Base-by-base conservation (phyloP, 2,113 vertebrate species). In the Eubucco bourcierii region DNA sequence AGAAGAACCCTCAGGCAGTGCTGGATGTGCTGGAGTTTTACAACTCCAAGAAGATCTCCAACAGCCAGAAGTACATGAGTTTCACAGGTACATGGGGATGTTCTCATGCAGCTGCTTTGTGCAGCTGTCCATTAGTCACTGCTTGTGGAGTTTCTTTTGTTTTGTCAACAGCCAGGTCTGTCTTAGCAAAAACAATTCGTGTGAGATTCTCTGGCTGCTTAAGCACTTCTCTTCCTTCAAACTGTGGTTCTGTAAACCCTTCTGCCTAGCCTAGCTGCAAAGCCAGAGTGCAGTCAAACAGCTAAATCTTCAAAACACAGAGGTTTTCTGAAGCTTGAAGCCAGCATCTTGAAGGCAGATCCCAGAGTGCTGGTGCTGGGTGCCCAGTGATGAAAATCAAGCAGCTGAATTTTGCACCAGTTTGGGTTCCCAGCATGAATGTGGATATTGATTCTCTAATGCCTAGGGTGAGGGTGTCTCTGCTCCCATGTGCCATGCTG, bases 31-130 rank as follows among this genome's bases (percentile, higher is more conserved):
- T 99, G 67, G 99, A 99, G 93, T 99, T 99, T 97, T 99, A 99
- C 80, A 99, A 99, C 95, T 99, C 99, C 12, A 99, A 99, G 94
- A 99, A 99, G 97, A 99, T 98, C 10, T 96, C 98, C 65, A 99
- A 99, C 94, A 99, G 98, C 95, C 99, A 99, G 98, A 99, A 99
- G 85, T 99, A 99, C 94, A 99, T 99, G 99, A 99, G 99, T 96
- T 99, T 99, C 93, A 99, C 99, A 98, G 99, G 98, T 98, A 94
- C 4, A 0, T 2, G 14, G 24, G 29, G 23, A 29, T 76, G 28
- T 3, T n/a, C 37, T 29, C 4, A 1, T 17, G 12, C 0, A 0
- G 19, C 52, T 87, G 31, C 16, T 13, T 70, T 66, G 33, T 73
- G 55, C 28, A 46, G 0, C 21, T 65, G 37, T 29, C 9, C 2